Percentiles rank a stretch among this genome's conserved stretches.
phyloP scores from a whole-genome alignment of 2,113 vertebrate genomes.

The Vireo altiloquus region DNA sequence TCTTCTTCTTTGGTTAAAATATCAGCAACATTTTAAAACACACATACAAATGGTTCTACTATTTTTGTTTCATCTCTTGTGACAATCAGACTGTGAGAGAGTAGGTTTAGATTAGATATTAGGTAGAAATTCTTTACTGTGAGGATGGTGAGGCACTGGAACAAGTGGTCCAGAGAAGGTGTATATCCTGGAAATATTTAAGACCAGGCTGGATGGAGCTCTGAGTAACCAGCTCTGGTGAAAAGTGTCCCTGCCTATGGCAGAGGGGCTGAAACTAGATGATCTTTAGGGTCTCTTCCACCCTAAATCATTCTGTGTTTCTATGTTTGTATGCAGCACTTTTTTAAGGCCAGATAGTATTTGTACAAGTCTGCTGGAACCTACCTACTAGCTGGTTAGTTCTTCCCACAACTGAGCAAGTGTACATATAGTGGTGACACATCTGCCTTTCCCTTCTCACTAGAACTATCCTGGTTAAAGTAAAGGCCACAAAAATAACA shows the following conservation, averaged over 20 bases:
- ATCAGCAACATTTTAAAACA: not conserved
- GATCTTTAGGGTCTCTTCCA: not conserved
- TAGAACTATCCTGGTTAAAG: not conserved
- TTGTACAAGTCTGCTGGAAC: not conserved
- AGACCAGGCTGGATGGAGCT: not conserved
- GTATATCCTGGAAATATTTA: not conserved
- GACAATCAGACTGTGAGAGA: not conserved
- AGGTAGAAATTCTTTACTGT: not conserved
- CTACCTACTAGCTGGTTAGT: not conserved
- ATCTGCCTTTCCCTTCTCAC: not conserved
- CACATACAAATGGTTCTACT: not conserved
- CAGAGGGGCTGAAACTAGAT: not conserved
- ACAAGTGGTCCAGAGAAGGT: not conserved
- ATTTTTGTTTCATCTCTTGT: not conserved
- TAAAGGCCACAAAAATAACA: not conserved
- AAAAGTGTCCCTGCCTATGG: not conserved
- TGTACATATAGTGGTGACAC: not conserved
- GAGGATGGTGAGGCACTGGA: not conserved
- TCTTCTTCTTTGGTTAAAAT: not conserved
- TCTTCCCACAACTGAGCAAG: not conserved
- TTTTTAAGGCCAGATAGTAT: not conserved
- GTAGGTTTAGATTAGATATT: not conserved
- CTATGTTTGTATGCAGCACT: not conserved
- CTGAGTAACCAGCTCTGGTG: not conserved
- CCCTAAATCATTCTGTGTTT: not conserved